These are phyloP conservation scores for Eumeta japonica DNA, from an alignment of 1,140 invertebrate species.

Conservation along the genomic window DNA sequence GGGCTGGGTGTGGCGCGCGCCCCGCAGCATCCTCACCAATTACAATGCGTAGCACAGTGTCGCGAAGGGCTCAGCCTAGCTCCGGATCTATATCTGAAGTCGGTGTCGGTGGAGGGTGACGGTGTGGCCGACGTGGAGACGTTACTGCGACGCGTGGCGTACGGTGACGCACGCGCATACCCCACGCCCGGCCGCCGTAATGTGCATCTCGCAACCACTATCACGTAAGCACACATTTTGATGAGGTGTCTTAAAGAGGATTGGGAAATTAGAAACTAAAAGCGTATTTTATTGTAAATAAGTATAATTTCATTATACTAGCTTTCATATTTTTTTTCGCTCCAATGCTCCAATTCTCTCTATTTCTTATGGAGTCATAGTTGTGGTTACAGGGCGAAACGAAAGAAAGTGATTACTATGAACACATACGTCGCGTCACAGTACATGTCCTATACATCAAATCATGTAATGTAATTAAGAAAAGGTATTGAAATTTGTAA, in stretches of 20 bases:
- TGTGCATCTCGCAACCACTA: constrained; percentile 77
- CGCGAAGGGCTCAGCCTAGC: constrained; percentile 69
- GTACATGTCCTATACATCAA: too few relatives aligned
- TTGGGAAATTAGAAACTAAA: not conserved
- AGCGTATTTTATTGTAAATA: not conserved
- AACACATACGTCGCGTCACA: too few relatives aligned
- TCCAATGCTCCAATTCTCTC: too few relatives aligned
- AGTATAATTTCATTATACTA: too few relatives aligned
- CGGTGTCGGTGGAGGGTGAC: constrained; percentile 87
- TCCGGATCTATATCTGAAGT: constrained; percentile 66
- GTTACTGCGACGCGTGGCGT: constrained; percentile 83
- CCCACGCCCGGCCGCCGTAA: constrained; percentile 90
- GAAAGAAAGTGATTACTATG: too few relatives aligned
- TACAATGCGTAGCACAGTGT: constrained; percentile 82
- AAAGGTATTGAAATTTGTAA: too few relatives aligned
- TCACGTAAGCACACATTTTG: constrained; percentile 64
- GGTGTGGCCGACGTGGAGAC: constrained; percentile 87
- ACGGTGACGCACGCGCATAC: constrained; percentile 85
- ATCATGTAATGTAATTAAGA: too few relatives aligned
- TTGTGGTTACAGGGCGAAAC: too few relatives aligned
- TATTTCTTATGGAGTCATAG: too few relatives aligned
- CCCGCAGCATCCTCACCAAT: constrained; percentile 75
- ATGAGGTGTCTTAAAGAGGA: not conserved
- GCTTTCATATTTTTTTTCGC: too few relatives aligned
- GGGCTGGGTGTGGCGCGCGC: constrained; percentile 82